Conservation (phyloP, 2,888 invertebrate genomes). For the Pristionchus entomophagus region DNA sequence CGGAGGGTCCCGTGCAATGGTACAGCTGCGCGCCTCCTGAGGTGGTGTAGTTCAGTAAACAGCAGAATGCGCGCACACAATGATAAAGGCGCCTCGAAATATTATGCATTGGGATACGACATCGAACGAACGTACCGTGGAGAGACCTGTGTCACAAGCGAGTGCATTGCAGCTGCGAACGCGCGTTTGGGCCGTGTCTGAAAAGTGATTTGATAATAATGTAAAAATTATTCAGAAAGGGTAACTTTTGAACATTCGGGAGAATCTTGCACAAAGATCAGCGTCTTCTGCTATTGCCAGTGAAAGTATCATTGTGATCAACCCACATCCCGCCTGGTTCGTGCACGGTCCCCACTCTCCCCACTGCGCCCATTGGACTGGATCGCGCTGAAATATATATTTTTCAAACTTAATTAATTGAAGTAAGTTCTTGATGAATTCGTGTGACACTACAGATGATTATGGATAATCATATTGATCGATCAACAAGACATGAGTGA, state of each 20-base stretch:
- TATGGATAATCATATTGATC: background rate
- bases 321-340: background rate
- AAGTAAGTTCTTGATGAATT: no score
- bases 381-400: background rate
- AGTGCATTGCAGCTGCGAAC: slow-evolving; percentile 42
- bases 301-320: no score
- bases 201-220: background rate
- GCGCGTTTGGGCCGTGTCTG: slow-evolving; percentile 42
- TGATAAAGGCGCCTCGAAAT: background rate
- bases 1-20: background rate
- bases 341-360: slow-evolving; percentile 48
- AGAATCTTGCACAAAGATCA: no score
- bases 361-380: slow-evolving; percentile 44
- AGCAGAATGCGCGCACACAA: background rate
- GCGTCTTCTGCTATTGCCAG: no score
- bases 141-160: slow-evolving; percentile 23
- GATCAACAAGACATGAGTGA: background rate
- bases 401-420: background rate
- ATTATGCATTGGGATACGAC: background rate
- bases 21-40: slow-evolving; percentile 34
- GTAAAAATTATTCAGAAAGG: no score
- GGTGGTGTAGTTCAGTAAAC: background rate
- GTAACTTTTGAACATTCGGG: no score
- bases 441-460: background rate
- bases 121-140: background rate